Evolutionary conservation across 1,140 invertebrate species (phyloP).

Genomic region (Heliconius hewitsoni): DNA sequence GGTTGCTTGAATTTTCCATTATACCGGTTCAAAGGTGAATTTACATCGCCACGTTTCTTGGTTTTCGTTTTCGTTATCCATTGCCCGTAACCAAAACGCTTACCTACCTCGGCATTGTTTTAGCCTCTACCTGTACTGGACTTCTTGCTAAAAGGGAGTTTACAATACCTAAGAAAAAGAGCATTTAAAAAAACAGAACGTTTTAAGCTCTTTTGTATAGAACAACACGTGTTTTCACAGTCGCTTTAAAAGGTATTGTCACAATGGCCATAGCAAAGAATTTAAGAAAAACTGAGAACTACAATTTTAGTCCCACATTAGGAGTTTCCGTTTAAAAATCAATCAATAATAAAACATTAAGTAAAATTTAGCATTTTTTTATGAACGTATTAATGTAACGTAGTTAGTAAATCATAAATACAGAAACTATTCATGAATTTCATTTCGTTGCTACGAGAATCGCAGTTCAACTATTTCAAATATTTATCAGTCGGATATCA

Average conservation of each 20-base stretch:
- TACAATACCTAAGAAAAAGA: conserved; percentile 15
- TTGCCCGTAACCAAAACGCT: conserved; percentile 26
- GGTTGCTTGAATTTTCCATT: conserved; percentile 74
- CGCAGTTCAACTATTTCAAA: not conserved
- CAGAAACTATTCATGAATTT: conserved; percentile 2
- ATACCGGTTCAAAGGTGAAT: conserved; percentile 66
- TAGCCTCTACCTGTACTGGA: not conserved
- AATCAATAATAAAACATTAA: not conserved
- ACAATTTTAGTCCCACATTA: not conserved
- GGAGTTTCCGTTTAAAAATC: not conserved
- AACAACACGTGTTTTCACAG: conserved; percentile 8
- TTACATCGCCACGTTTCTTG: conserved; percentile 53
- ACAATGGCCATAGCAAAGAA: conserved; percentile 6
- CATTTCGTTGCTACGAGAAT: not conserved
- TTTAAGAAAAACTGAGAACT: not conserved
- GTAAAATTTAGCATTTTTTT: not conserved
- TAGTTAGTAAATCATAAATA: conserved; percentile 1
- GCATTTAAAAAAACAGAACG: conserved; percentile 7
- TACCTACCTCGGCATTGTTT: conserved; percentile 24
- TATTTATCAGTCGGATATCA: not conserved
- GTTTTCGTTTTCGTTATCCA: conserved; percentile 35
- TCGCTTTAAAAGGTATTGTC: conserved; percentile 4
- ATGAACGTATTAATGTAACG: not conserved
- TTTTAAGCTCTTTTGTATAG: conserved; percentile 8
- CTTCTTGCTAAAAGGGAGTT: conserved; percentile 4